Conservation (phyloP, 2,113 vertebrate species). For the Ceyx melanurus region DNA sequence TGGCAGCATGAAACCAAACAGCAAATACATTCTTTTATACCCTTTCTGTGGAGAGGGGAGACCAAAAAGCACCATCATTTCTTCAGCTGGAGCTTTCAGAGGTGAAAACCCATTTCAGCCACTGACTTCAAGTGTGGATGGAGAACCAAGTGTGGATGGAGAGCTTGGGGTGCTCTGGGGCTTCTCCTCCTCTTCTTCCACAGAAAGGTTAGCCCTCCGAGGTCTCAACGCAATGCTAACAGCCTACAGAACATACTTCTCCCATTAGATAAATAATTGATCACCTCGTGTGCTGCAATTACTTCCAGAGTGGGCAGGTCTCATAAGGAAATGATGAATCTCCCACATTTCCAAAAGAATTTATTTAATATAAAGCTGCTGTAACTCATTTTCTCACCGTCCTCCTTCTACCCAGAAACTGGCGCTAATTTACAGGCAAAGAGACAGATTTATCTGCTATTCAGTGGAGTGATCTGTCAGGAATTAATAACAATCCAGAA, state of each 20-base stretch:
- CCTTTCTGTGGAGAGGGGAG: background rate
- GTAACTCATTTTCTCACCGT: background rate
- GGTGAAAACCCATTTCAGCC: background rate
- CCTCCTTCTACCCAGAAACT: background rate
- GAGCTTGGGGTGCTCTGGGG: background rate
- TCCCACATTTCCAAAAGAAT: background rate
- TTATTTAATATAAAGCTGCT: slow-evolving; percentile 35
- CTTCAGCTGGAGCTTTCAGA: background rate
- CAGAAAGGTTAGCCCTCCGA: background rate
- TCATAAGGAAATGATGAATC: slow-evolving; percentile 22
- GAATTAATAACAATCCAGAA: background rate
- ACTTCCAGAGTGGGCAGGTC: background rate
- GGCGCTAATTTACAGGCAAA: background rate
- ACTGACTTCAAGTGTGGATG: background rate
- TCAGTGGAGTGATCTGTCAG: background rate
- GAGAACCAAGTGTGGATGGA: background rate
- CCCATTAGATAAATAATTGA: slow-evolving; percentile 35
- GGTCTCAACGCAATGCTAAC: background rate
- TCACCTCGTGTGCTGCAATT: background rate
- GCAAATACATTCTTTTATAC: background rate
- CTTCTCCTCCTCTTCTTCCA: background rate
- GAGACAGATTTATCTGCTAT: slow-evolving; percentile 12
- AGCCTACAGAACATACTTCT: background rate
- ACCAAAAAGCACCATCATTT: background rate
- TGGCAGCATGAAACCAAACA: background rate